phyloP scores from a whole-genome alignment of 2,888 invertebrate genomes.

The Oxyscelio sp. region DNA sequence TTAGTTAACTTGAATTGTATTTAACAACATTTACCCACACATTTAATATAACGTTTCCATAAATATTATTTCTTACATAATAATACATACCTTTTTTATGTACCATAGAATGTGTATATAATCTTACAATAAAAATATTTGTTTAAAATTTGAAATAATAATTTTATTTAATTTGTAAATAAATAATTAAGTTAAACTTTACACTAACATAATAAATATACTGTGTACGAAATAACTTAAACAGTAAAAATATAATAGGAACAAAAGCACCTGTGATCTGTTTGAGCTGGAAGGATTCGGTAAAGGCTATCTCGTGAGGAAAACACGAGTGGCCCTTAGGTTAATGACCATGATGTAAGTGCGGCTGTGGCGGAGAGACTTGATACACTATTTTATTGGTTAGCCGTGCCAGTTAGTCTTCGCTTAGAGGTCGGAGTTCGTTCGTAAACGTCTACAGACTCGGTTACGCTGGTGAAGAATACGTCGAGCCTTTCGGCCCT shows the following conservation, averaged over 20 bases:
- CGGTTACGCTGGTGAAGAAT: conserved; percentile 80
- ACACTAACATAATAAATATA: conserved; percentile 18
- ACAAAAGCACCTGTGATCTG: conserved; percentile 69
- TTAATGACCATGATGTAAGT: conserved; percentile 75
- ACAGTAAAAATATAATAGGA: conserved; percentile 42
- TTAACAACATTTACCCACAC: too few species aligned
- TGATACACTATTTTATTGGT: conserved; percentile 84
- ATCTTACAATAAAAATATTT: too few species aligned
- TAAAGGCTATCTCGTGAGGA: conserved; percentile 67
- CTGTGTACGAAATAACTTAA: conserved; percentile 27
- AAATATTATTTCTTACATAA: not conserved
- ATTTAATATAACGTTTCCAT: too few species aligned
- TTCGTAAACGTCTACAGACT: conserved; percentile 83
- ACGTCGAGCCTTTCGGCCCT: conserved; percentile 81
- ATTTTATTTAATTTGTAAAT: not conserved
- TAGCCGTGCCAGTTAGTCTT: conserved; percentile 84
- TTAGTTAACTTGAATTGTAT: too few species aligned
- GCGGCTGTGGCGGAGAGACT: conserved; percentile 76
- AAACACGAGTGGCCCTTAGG: conserved; percentile 71
- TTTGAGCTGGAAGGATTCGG: conserved; percentile 61
- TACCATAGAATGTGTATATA: too few species aligned
- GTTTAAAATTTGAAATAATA: not conserved
- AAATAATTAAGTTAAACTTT: too few species aligned
- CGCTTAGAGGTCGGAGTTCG: conserved; percentile 84
- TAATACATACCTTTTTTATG: too few species aligned